These are phyloP conservation scores for Gari tellinella DNA, from an alignment of 2,888 invertebrate species.

Conservation along the genomic window DNA sequence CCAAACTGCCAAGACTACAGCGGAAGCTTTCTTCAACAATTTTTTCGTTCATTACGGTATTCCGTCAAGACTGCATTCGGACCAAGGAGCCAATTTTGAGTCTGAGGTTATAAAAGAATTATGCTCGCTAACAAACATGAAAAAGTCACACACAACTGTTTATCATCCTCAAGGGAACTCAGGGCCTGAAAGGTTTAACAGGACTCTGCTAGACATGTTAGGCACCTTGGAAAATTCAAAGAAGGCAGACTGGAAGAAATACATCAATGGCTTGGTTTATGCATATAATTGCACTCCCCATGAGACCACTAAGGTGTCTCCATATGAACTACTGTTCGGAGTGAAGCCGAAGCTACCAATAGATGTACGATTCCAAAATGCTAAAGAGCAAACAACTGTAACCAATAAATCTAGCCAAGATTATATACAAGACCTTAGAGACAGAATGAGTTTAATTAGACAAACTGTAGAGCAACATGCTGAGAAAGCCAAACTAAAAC, in stretches of 20 bases:
- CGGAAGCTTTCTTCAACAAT: slow-evolving; percentile 22
- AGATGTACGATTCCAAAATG: slow-evolving; percentile 27
- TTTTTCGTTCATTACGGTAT: slow-evolving; percentile 27
- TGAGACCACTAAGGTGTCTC: slow-evolving; percentile 18
- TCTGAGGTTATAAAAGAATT: slow-evolving; percentile 21
- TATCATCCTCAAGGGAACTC: no score
- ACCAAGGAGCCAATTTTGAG: slow-evolving; percentile 33
- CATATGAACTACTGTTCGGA: slow-evolving; percentile 47
- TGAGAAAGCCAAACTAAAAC: slow-evolving; percentile 4
- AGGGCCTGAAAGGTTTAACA: no score
- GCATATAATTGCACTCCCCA: slow-evolving; percentile 42
- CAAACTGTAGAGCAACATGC: slow-evolving; percentile 5
- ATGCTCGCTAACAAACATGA: no score
- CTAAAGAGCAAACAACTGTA: background rate
- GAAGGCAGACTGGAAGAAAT: slow-evolving; percentile 38
- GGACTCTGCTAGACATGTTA: slow-evolving; percentile 44
- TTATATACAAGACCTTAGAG: slow-evolving; percentile 16
- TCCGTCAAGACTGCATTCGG: slow-evolving; percentile 16
- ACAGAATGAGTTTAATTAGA: slow-evolving; percentile 1
- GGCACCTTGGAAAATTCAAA: slow-evolving; percentile 24
- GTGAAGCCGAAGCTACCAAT: slow-evolving; percentile 41
- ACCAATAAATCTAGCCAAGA: no score
- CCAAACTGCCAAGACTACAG: slow-evolving; percentile 37
- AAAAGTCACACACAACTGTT: no score
- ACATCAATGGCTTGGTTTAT: slow-evolving; percentile 17